phyloP scores from a whole-genome alignment of 2,113 vertebrate genomes.

The Pseudopodoces humilis region DNA sequence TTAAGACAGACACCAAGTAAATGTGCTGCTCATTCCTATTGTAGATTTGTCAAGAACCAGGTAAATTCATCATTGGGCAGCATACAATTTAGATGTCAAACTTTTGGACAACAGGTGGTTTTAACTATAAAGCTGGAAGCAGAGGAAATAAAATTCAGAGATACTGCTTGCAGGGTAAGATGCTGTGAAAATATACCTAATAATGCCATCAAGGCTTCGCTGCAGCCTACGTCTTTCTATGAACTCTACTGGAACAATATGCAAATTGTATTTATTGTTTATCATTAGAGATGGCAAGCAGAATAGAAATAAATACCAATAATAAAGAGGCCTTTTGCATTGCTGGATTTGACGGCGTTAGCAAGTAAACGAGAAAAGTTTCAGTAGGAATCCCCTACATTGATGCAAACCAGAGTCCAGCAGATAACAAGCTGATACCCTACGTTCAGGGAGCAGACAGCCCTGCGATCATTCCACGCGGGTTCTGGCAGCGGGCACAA shows the following conservation, averaged over 20 bases:
- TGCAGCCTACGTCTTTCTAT: background rate
- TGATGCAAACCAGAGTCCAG: rapidly evolving
- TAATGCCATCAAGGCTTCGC: background rate
- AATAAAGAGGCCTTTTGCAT: background rate
- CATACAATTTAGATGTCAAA: background rate
- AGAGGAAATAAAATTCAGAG: background rate
- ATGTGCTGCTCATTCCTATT: background rate
- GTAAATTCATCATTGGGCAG: background rate
- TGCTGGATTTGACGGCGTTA: background rate
- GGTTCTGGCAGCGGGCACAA: background rate
- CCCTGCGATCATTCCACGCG: background rate
- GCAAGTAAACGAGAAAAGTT: background rate
- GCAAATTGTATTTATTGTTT: background rate
- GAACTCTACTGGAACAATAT: background rate
- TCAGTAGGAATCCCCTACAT: background rate
- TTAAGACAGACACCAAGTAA: background rate
- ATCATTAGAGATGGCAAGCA: too few relatives aligned
- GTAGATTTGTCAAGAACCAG: background rate
- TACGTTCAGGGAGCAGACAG: rapidly evolving
- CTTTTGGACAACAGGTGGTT: background rate
- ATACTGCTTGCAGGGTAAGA: background rate
- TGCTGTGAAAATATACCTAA: background rate
- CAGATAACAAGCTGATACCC: background rate
- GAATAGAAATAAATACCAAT: background rate
- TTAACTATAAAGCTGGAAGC: background rate